Evolutionary conservation across 2,888 invertebrate genomes (phyloP).

Genomic region (Rhamphomyia laevipes): DNA sequence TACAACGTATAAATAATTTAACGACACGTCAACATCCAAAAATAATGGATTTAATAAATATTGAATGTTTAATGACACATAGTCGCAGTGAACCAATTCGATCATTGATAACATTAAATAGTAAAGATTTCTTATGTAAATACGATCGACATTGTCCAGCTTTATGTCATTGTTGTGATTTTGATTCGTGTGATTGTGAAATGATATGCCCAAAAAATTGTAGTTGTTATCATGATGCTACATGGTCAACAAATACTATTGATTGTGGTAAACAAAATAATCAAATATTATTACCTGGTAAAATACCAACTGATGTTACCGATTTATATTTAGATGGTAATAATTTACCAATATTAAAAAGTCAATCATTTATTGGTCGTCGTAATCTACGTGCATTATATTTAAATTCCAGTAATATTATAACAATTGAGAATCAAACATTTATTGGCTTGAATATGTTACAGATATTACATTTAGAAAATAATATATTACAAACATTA

Average conservation of each 20-base stretch:
- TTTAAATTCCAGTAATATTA: conserved; percentile 74
- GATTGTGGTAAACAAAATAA: conserved; percentile 62
- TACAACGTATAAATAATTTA: conserved; percentile 79
- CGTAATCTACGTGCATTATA: conserved; percentile 79
- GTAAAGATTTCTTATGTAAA: conserved; percentile 80
- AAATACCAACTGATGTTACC: conserved; percentile 89
- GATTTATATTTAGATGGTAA: conserved; percentile 89
- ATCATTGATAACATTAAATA: conserved; percentile 61
- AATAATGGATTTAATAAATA: conserved; percentile 79
- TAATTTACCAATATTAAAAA: conserved; percentile 68
- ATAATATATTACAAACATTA: conserved; percentile 66
- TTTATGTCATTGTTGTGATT: conserved; percentile 91
- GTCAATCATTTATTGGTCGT: conserved; percentile 80
- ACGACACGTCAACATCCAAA: conserved; percentile 74
- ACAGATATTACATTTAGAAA: conserved; percentile 70
- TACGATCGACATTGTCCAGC: conserved; percentile 91
- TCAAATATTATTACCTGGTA: conserved; percentile 44
- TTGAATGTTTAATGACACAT: conserved; percentile 78
- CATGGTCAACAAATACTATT: conserved; percentile 86
- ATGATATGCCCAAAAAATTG: conserved; percentile 92
- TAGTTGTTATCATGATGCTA: conserved; percentile 87
- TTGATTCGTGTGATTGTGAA: conserved; percentile 92
- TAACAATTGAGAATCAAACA: conserved; percentile 78
- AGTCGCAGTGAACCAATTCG: conserved; percentile 69
- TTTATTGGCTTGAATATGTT: conserved; percentile 73